These are phyloP conservation scores for Pterocles orientalis DNA, from an alignment of 2,113 vertebrate species.

Conservation along the genomic window DNA sequence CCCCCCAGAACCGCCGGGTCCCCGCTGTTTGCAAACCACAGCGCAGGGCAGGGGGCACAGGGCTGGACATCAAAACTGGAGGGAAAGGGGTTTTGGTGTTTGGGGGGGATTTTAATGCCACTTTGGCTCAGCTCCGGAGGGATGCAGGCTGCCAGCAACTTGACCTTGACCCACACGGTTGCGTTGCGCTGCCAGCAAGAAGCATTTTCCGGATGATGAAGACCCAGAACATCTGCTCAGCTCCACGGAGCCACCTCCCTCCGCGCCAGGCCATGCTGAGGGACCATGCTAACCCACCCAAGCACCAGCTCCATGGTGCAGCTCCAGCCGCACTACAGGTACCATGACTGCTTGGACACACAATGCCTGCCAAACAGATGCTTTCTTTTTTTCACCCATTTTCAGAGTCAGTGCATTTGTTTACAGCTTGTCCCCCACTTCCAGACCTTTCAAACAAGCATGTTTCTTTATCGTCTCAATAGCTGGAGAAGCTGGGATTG, in stretches of 20 bases:
- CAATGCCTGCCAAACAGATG: rapidly evolving
- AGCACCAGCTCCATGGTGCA: neutral
- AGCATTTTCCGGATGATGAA: neutral
- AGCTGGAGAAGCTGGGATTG: neutral
- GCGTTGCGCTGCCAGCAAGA: neutral
- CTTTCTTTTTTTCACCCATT: rapidly evolving
- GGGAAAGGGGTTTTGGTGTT: rapidly evolving
- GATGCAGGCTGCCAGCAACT: neutral
- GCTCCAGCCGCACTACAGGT: rapidly evolving
- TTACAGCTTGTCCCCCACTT: neutral
- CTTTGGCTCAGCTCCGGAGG: neutral
- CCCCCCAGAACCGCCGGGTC: neutral
- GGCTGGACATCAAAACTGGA: neutral
- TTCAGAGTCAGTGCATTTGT: neutral
- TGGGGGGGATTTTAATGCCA: no score
- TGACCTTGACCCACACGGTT: slow-evolving; percentile 26
- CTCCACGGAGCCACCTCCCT: neutral
- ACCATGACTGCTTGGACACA: neutral
- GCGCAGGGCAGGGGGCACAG: neutral
- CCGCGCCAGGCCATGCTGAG: rapidly evolving
- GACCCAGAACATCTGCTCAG: neutral
- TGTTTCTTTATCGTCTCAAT: neutral
- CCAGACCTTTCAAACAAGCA: neutral
- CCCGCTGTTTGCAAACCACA: neutral
- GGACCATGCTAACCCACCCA: neutral